Evolutionary conservation across 2,888 invertebrate genomes (phyloP), one percentile per base, ranked within the genome.

Genomic region (Acrobasis repandana): DNA sequence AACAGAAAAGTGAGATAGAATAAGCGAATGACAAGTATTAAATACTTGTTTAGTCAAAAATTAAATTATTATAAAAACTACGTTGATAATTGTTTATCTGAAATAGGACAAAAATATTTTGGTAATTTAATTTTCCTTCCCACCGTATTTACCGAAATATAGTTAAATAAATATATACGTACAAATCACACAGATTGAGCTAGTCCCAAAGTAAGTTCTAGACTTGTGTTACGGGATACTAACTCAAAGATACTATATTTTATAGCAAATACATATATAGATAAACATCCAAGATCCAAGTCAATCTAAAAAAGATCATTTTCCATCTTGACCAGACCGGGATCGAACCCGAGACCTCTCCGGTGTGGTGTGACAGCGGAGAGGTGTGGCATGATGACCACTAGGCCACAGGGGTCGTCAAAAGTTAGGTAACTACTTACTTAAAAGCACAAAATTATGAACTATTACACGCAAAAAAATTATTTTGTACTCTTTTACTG

Each of bases 401-500:
- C n/a, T n/a, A n/a, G n/a, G n/a, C n/a, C n/a, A n/a, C n/a, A n/a
- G n/a, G n/a, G n/a, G n/a, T n/a, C n/a, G n/a, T n/a, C n/a, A n/a
- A n/a, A n/a, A n/a, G n/a, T 5, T 49, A 20, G 9, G 18, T 49
- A 20, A 49, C 10, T 10, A 51, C 15, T 9, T 51, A 51, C 34
- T 9, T 34, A 28, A 43, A 54, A 54, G 54, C 54, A 54, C 54
- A 54, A 54, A 54, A 54, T 38, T 54, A 36, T 16, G 52, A 36
- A 52, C n/a, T 54, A 33, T n/a, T 18, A 18, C 52, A 54, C 54
- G 14, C 18, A 43, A 59, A 50, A 38, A 58, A 20, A 38, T 43
- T 51, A 59, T 59, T 59, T 59, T 59, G n/a, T 59, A 59, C 51
- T 59, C 51, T 51, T 59, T 59, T 59, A 51, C 50, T 50, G 38